Conservation (phyloP, 2,797 vertebrate species). For the Scolopax bukidnonensis region DNA sequence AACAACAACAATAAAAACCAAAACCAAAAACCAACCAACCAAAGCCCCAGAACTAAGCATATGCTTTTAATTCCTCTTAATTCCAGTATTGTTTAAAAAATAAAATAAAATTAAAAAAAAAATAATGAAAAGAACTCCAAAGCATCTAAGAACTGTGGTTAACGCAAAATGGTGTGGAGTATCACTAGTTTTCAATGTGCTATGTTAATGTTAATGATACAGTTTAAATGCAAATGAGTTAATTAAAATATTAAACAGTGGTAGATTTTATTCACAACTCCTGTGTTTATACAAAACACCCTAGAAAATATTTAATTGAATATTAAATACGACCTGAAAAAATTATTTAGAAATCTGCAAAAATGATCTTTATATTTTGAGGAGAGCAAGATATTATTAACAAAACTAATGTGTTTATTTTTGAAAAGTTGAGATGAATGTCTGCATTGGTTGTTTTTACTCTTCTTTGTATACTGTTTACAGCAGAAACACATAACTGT, state of each 20-base stretch:
- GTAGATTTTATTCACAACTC: not conserved
- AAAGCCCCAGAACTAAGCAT: not conserved
- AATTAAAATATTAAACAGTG: not conserved
- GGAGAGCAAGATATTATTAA: not conserved
- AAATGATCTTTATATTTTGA: not conserved
- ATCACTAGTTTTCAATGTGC: not conserved
- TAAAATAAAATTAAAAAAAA: not conserved
- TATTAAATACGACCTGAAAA: not conserved
- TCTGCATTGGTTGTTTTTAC: not conserved
- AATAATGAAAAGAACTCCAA: not conserved
- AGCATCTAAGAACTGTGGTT: not conserved
- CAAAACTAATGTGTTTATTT: not conserved
- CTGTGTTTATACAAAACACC: not conserved
- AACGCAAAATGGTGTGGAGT: not conserved
- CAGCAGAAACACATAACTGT: not conserved
- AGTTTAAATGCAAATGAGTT: not conserved
- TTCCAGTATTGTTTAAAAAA: not conserved
- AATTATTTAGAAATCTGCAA: not conserved
- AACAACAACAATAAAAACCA: not conserved
- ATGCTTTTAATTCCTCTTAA: not conserved
- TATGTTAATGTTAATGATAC: not conserved
- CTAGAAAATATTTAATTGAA: not conserved
- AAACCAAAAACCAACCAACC: not conserved
- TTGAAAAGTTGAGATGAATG: not conserved
- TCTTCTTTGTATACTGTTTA: not conserved